Evolutionary conservation across 2,888 invertebrate species (phyloP), one percentile per base, ranked within the genome.

Genomic region (Adela reaumurella): DNA sequence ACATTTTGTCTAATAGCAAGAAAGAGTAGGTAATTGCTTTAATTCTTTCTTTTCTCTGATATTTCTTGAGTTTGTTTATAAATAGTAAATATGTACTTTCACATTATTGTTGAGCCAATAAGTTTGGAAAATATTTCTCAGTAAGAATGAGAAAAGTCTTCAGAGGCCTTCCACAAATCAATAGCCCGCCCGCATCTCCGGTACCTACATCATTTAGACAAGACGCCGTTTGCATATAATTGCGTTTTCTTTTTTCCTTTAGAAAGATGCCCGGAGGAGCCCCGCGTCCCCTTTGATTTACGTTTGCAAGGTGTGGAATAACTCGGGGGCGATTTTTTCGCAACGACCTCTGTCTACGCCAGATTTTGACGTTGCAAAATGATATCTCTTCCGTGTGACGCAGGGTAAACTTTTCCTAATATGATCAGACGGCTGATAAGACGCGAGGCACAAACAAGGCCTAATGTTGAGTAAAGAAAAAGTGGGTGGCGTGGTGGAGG

Each of bases 301-400:
- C 78, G 78, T 73, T 70, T 76, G 70, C 78, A 74, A 74, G 77
- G 77, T 77, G 78, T 76, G 74, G 74, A 76, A 73, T 74, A 78
- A 79, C 35, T 35, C 35, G n/a, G 35, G 35, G 35, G 11, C 11
- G n/a, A 35, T 14, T 35, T 35, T 35, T 14, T 14, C 14, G 3
- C 14, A 35, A 35, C 11, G 35, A 35, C 11, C 24, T 24, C 24
- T 24, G n/a, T 35, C 3, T 4, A 11, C n/a, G 35, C 35, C n/a
- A 8, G 35, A 35, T 35, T 35, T 35, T 35, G 35, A 35, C 35
- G 8, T 35, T 8, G 11, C 35, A 35, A 35, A 35, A 35, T 35
- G 35, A 35, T 35, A 14, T 35, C n/a, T 35, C 6, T 35, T 11
- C 35, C 35, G 11, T 11, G 3, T 14, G 35, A 3, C 35, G 8